Evolutionary conservation across 2,797 vertebrate genomes (phyloP).

Genomic region (Crenuchus spilurus): DNA sequence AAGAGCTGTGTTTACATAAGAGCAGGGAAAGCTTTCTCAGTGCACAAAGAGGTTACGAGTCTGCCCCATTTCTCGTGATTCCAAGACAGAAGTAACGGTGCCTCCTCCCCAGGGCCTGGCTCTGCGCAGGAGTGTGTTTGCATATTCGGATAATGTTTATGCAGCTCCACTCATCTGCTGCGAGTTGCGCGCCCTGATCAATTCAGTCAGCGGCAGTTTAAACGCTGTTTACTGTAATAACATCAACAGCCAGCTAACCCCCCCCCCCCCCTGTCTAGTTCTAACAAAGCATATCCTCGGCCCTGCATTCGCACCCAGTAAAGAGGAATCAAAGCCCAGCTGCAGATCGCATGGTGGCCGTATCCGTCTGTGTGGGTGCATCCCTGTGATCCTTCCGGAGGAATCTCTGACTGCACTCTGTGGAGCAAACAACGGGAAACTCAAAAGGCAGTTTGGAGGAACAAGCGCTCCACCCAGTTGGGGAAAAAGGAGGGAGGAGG

Average conservation of each 20-base stretch:
- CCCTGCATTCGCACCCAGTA: conserved; percentile 80
- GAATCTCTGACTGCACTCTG: conserved; percentile 62
- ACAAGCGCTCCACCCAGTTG: conserved; percentile 41
- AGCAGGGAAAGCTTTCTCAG: conserved; percentile 72
- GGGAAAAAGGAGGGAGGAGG: conserved; percentile 1
- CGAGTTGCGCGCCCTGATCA: conserved; percentile 83
- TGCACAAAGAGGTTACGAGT: conserved; percentile 84
- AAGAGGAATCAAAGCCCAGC: conserved; percentile 75
- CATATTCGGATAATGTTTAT: conserved; percentile 97
- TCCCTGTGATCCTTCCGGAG: conserved; percentile 75
- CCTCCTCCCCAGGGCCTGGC: conserved; percentile 83
- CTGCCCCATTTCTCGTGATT: conserved; percentile 81
- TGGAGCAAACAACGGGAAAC: conserved; percentile 47
- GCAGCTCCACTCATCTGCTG: conserved; percentile 84
- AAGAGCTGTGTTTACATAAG: conserved; percentile 93
- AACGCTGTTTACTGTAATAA: conserved; percentile 93
- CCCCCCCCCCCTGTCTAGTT: neutral
- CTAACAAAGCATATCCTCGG: conserved; percentile 51
- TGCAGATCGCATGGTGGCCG: neutral
- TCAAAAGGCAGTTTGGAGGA: conserved; percentile 45
- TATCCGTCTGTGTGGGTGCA: conserved; percentile 19
- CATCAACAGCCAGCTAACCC: conserved; percentile 70
- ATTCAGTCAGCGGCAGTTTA: conserved; percentile 93
- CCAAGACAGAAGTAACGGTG: conserved; percentile 82
- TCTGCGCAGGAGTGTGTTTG: conserved; percentile 87